A percentile compares a stretch with the other conserved stretches of the same genome.
phyloP scores from a whole-genome alignment of 2,113 vertebrate genomes.

The Conger conger region DNA sequence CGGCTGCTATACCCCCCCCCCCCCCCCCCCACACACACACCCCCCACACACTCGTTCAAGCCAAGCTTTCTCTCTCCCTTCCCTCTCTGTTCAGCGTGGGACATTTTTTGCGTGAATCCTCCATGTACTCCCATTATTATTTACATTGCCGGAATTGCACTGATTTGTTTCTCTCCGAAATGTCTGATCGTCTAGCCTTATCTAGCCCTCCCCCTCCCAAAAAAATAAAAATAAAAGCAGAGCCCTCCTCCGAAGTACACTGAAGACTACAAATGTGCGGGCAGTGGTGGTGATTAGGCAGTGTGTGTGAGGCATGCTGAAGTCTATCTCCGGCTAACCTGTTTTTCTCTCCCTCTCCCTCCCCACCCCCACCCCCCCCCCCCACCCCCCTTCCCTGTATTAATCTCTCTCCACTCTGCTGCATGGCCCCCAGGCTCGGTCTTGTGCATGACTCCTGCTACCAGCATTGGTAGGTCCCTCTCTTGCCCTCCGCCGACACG shows the following conservation, averaged over 20 bases:
- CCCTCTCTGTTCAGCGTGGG: not conserved
- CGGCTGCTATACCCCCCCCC: not conserved
- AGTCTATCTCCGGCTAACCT: constrained; percentile 18
- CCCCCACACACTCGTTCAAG: not conserved
- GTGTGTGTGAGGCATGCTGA: constrained; percentile 18
- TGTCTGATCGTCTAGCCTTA: not conserved
- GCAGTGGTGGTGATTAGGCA: constrained; percentile 16
- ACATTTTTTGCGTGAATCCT: not conserved
- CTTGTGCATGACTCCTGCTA: constrained; percentile 99
- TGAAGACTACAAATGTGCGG: not conserved
- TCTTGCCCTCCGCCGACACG: constrained; percentile 71
- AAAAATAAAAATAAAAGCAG: no score
- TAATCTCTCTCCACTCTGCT: constrained; percentile 50
- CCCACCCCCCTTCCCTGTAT: not conserved
- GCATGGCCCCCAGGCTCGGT: constrained; percentile 95
- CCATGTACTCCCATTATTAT: not conserved
- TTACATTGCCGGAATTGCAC: not conserved
- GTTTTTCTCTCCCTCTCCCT: constrained; percentile 19
- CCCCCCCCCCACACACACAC: no score
- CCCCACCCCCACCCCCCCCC: no score
- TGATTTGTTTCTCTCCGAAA: not conserved
- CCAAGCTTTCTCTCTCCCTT: not conserved
- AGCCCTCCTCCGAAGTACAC: no score
- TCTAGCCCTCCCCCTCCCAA: no score
- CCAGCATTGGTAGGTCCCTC: constrained; percentile 99